Evolutionary conservation across 2,113 vertebrate species (phyloP), one percentile per base, ranked within the genome.

Genomic region (Alligator sinensis): DNA sequence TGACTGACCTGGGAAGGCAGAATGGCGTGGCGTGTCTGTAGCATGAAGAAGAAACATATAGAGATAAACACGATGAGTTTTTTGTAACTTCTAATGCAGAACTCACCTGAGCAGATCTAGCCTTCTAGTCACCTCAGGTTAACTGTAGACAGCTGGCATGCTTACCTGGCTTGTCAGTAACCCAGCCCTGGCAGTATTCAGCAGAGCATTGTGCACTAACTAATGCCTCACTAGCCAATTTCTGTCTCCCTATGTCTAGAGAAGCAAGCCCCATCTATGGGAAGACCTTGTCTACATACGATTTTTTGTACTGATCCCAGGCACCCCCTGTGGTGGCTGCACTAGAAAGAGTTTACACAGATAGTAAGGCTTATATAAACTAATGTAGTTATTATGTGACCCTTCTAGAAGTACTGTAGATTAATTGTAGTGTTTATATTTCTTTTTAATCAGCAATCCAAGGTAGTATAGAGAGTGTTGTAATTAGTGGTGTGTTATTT

Each of bases 401-500:
- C 87, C 80, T 89, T 28, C 84, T 75, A 88, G 84, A 96, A 93
- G 95, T 30, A 95, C 95, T 82, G 95, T 98, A 97, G 96, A 88
- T 96, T 86, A 95, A 95, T 96, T 1, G 87, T 97, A 96, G 96
- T 96, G 95, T 95, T 97, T 97, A 94, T 95, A 94, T 97, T 98
- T 97, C 95, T 96, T 97, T 97, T 97, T 95, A 96, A 88, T 62
- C 91, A 92, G 92, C 91, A 89, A 95, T 78, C 97, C 95, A 97
- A 98, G 97, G 94, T 98, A 98, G 98, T 84, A 1, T 98, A 98
- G 97, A 89, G 96, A 96, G 94, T 98, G 97, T 96, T 0, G 97
- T 97, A 98, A 91, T 91, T 96, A 98, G 98, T 98, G 97, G 93
- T 12, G 98, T 98, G 98, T 97, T 98, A 93, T 97, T 97, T 97